Evolutionary conservation across 2,888 invertebrate genomes (phyloP).

Genomic region (Notodonta dromedarius): DNA sequence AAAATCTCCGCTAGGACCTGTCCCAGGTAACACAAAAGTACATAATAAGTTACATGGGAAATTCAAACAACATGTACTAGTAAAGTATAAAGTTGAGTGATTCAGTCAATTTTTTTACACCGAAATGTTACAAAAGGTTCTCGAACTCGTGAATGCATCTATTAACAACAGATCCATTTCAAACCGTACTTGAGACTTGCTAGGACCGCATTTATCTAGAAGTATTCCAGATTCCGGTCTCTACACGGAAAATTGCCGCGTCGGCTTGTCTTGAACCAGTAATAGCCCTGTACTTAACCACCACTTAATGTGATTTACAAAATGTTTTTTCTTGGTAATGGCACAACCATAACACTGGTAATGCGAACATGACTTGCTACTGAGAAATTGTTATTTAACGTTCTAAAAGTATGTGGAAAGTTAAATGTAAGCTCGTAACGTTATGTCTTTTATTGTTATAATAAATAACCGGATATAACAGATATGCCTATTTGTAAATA

Average conservation of each 20-base stretch:
- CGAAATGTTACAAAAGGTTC: background rate
- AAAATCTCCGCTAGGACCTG: too few relatives aligned
- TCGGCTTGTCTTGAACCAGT: slow-evolving; percentile 17
- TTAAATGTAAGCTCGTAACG: background rate
- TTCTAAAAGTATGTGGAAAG: slow-evolving; percentile 12
- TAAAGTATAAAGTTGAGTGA: too few relatives aligned
- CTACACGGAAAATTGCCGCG: background rate
- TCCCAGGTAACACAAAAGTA: too few relatives aligned
- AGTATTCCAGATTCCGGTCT: background rate
- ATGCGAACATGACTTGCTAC: slow-evolving; percentile 10
- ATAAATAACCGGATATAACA: background rate
- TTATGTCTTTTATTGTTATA: background rate
- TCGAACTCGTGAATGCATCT: background rate
- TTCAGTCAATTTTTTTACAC: too few relatives aligned
- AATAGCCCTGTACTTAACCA: slow-evolving; percentile 19
- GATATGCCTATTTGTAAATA: too few relatives aligned
- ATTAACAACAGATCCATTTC: too few relatives aligned
- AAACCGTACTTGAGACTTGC: too few relatives aligned
- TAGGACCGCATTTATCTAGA: background rate
- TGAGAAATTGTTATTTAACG: slow-evolving; percentile 14
- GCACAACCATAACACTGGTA: background rate
- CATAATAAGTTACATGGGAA: too few relatives aligned
- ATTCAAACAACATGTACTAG: too few relatives aligned
- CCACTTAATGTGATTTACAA: slow-evolving; percentile 18
- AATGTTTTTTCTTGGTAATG: slow-evolving; percentile 18